Conservation (phyloP, 2,113 vertebrate genomes). For the Eubucco bourcierii region DNA sequence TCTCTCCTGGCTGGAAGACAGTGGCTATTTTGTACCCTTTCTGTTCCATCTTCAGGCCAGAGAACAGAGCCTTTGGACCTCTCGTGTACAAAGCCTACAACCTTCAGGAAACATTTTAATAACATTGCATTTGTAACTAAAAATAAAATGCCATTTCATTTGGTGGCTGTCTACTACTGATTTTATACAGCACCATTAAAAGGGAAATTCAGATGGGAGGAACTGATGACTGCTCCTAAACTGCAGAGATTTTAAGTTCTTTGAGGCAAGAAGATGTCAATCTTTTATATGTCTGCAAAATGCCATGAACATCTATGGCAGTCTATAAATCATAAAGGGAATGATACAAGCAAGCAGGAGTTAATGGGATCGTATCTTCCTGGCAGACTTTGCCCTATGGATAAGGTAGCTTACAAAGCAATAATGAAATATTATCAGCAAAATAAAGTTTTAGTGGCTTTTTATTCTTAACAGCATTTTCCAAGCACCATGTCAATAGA, state of each 20-base stretch:
- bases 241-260: slow-evolving; percentile 29
- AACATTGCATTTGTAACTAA: not conserved
- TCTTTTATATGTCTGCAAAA: slow-evolving; percentile 60
- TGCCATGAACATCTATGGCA: not conserved
- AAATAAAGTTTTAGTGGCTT: slow-evolving; percentile 62
- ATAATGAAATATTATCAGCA: slow-evolving; percentile 59
- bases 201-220: slow-evolving; percentile 29
- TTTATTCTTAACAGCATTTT: slow-evolving; percentile 17
- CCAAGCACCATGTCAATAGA: slow-evolving; percentile 42
- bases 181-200: slow-evolving; percentile 54
- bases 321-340: slow-evolving; percentile 37
- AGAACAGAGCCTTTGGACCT: not conserved
- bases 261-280: slow-evolving; percentile 53
- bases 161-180: slow-evolving; percentile 33
- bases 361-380: slow-evolving; percentile 34
- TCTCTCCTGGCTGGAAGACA: not conserved
- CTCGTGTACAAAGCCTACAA: not conserved
- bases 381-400: slow-evolving; percentile 50
- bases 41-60: not conserved
- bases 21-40: not conserved
- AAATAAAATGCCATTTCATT: slow-evolving; percentile 45
- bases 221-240: slow-evolving; percentile 62
- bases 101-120: not conserved
- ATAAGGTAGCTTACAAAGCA: slow-evolving; percentile 62
- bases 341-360: slow-evolving; percentile 42